Conservation (phyloP, 2,797 vertebrate genomes). For the Agapornis canus region DNA sequence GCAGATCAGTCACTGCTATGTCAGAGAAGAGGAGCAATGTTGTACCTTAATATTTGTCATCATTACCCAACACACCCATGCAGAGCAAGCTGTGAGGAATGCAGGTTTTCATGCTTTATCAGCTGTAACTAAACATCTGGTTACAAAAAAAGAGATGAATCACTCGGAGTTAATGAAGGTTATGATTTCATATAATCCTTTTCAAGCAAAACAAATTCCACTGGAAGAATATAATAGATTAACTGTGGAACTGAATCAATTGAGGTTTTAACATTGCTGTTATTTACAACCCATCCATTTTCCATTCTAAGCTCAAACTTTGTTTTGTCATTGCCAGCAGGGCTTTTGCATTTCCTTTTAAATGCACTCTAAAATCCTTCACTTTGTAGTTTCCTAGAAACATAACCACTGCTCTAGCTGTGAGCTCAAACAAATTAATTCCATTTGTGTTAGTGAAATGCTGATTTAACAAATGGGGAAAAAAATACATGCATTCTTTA, state of each 20-base stretch:
- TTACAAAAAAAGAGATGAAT: constrained; percentile 36
- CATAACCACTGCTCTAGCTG: not conserved
- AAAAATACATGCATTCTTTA: not conserved
- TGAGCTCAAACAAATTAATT: not conserved
- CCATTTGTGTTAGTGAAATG: not conserved
- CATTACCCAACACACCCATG: constrained; percentile 62
- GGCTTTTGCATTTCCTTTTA: constrained; percentile 14
- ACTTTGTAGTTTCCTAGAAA: constrained; percentile 42
- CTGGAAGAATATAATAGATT: constrained; percentile 37
- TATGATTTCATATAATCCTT: constrained; percentile 62
- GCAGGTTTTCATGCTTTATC: constrained; percentile 69
- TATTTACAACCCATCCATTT: constrained; percentile 33
- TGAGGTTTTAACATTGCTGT: constrained; percentile 10
- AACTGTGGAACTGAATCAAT: constrained; percentile 22
- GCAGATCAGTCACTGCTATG: constrained; percentile 55
- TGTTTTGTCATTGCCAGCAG: constrained; percentile 55
- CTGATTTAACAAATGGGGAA: not conserved
- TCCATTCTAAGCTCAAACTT: constrained; percentile 28
- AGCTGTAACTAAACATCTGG: constrained; percentile 70
- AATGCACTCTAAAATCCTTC: not conserved
- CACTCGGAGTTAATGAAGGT: constrained; percentile 63
- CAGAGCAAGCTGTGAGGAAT: constrained; percentile 72
- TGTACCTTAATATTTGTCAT: constrained; percentile 71
- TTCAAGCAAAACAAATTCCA: constrained; percentile 62
- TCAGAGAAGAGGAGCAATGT: constrained; percentile 18